Percentiles rank a stretch among this genome's conserved stretches.
These are phyloP conservation scores for Pseudomugil gertrudae DNA, from an alignment of 2,797 vertebrate genomes.

Conservation along the genomic window DNA sequence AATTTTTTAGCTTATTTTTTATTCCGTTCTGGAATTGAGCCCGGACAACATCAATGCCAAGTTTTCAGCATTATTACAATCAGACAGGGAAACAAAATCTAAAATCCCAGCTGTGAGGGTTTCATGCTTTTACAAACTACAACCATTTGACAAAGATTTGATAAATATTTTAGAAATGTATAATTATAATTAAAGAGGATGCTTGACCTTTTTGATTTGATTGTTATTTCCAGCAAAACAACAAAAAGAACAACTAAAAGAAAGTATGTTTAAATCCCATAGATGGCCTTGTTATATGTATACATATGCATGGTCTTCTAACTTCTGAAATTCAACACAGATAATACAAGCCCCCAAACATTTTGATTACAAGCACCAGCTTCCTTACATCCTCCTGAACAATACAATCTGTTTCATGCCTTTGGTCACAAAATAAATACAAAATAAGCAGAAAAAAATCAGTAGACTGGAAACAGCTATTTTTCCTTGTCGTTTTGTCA, in stretches of 20 bases:
- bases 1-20: conserved; percentile 55
- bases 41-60: conserved; percentile 66
- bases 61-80: conserved; percentile 69
- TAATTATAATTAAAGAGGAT: conserved; percentile 46
- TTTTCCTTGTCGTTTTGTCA: conserved; percentile 68
- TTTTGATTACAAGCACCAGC: conserved; percentile 7
- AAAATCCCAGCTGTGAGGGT: conserved; percentile 47
- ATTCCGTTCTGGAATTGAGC: conserved; percentile 63
- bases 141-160: conserved; percentile 51
- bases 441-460: conserved; percentile 40
- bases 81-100: conserved; percentile 66
- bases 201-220: conserved; percentile 44
- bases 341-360: neutral
- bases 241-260: neutral
- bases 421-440: conserved; percentile 63
- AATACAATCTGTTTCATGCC: conserved; percentile 25
- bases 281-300: neutral
- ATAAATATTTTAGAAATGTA: conserved; percentile 33
- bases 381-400: conserved; percentile 9
- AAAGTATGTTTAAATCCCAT: neutral
- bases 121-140: conserved; percentile 54
- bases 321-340: neutral
- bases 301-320: neutral
- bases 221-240: conserved; percentile 16
- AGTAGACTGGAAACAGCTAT: conserved; percentile 48